Base-by-base conservation (phyloP, 2,888 invertebrate genomes). In the Hecatera dysodea region DNA sequence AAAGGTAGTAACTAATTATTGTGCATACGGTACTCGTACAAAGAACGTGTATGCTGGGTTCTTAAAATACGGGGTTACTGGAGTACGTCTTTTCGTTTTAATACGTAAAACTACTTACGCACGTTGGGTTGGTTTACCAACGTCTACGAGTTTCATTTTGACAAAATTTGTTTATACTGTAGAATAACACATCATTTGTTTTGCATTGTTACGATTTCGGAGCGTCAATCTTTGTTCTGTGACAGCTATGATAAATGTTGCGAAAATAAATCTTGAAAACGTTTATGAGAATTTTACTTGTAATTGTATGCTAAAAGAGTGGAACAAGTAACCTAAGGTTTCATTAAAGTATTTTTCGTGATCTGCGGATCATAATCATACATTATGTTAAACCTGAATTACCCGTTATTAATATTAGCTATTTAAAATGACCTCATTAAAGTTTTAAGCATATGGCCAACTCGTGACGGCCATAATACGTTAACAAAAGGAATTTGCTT, bases 1-100 rank as follows among this genome's bases (percentile, higher is more conserved):
- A 86, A 86, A 86, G 81, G 73, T 48, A 53, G 59, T 82, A 53
- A 63, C 42, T 70, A 76, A 78, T 82, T 77, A 80, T 78, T 85
- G 71, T 72, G 44, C 60, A 67, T 60, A 29, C 68, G 66, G 61
- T 50, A 55, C 42, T 36, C 36, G 17, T 70, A 81, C 72, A 79
- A 81, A 80, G 79, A 74, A 57, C 48, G 57, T 60, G 67, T 65
- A 62, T 69, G 50, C 55, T 63, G 48, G 24, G 29, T 53, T 72
- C 68, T 69, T 75, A 72, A 75, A 86, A 75, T 81, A 78, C 61
- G 19, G 60, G 27, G n/a, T 68, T 50, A 67, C 11, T 53, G 29
- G n/a, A 78, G 66, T 68, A 67, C 33, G 15, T n/a, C 52, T 36
- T 56, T 36, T 59, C 19, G 15, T 67, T 39, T 33, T 17, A n/a